Evolutionary conservation across 2,113 vertebrate genomes (phyloP), one percentile per base, ranked within the genome.

Genomic region (Trematocara nigrifrons): DNA sequence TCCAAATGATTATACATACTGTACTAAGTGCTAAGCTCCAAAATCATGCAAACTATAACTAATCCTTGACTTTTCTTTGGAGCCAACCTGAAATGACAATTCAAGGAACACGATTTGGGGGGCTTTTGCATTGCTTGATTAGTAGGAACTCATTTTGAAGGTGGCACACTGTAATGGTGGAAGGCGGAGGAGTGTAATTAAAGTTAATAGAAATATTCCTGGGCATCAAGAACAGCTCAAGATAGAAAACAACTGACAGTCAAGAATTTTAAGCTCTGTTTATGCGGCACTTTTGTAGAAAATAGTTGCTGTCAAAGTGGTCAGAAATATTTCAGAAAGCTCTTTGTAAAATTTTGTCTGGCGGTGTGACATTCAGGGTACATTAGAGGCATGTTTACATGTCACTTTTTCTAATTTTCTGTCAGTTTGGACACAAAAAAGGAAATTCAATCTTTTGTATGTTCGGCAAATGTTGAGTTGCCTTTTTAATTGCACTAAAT

Each of bases 401-500:
- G 66, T 71, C 66, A 4, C 40, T 45, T 26, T 45, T 71, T 45
- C 13, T 3, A 10, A 11, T 74, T 74, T 74, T 47, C 22, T 74
- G 22, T 47, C 69, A 29, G 22, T 16, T 71, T 64, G 59, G 16
- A 61, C 29, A 61, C 57, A 61, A 61, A 35, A 61, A 35, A 61
- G 29, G 31, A 18, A 33, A 33, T 33, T 61, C 31, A 64, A 7
- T 64, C 59, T 64, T 66, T 66, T 0, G 13, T 47, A 29, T 47
- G 42, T 49, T 74, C 0, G 6, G 9, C 22, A 49, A 74, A 18
- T 49, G 22, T 31, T 47, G 22, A 29, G 42, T 49, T 49, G 22
- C 69, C 9, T 74, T 74, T 49, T 49, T 74, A 74, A 74, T 74
- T 74, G 42, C 42, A 47, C 15, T 29, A 18, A 47, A 74, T 11